A percentile compares a stretch with the other conserved stretches of the same genome.
phyloP scores from a whole-genome alignment of 1,140 invertebrate genomes.

The Battus philenor region DNA sequence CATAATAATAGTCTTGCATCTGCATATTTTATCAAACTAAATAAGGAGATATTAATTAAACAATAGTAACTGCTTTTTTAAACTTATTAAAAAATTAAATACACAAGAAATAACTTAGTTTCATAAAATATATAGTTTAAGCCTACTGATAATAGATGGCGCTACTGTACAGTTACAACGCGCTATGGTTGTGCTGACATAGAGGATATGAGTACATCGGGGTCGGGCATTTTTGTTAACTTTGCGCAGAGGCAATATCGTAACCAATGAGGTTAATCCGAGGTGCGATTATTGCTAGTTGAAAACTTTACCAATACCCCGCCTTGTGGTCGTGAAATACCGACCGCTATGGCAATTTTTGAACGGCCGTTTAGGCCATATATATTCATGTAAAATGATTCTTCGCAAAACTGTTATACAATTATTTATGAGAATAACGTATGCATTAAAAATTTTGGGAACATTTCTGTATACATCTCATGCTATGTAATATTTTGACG shows the following conservation, averaged over 20 bases:
- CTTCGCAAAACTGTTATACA: neutral
- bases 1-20: no score
- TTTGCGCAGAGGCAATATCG: constrained; percentile 33
- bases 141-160: constrained; percentile 1
- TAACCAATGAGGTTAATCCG: constrained; percentile 16
- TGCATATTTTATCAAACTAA: no score
- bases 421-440: no score
- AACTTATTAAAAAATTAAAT: no score
- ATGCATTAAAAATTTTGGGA: neutral
- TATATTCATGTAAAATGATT: constrained; percentile 6
- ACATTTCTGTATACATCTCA: neutral
- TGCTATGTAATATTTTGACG: neutral
- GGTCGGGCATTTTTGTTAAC: constrained; percentile 6
- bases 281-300: constrained; percentile 17
- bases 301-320: constrained; percentile 18
- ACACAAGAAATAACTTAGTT: no score
- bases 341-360: constrained; percentile 34
- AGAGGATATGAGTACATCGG: neutral
- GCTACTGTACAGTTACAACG: neutral
- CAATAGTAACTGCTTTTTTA: no score
- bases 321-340: constrained; percentile 30
- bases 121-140: no score
- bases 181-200: neutral
- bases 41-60: no score
- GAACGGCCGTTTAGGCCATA: constrained; percentile 30